A percentile compares a stretch with the other conserved stretches of the same genome.
Conservation (phyloP, 2,888 invertebrate genomes). For the Sminthurides aquaticus region DNA sequence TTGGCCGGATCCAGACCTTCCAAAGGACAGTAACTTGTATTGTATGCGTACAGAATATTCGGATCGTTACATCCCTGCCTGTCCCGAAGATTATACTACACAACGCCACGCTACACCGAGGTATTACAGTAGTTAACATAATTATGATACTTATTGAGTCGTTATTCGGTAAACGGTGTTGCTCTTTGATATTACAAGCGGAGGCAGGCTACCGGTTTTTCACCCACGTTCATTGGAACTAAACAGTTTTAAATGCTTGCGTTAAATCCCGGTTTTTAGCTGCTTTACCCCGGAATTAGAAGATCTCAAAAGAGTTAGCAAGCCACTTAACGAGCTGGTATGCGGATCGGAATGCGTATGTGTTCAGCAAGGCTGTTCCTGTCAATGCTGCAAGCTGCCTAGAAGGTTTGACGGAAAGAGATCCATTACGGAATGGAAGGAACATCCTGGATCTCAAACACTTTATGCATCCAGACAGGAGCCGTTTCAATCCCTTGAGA, state of each 20-base stretch:
- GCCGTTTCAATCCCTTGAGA: conserved; percentile 1
- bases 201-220: too few species aligned
- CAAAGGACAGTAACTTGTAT: conserved; percentile 40
- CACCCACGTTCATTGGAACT: not conserved
- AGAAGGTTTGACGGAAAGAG: conserved; percentile 11
- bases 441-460: not conserved
- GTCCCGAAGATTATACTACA: conserved; percentile 29
- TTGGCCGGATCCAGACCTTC: conserved; percentile 24
- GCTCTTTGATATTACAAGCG: conserved; percentile 1
- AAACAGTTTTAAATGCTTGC: not conserved
- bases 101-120: conserved; percentile 29
- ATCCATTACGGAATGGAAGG: not conserved
- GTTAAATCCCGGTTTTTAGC: not conserved
- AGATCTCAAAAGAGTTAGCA: too few species aligned
- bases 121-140: not conserved
- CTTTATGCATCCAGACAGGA: conserved; percentile 5
- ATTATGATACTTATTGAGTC: too few species aligned
- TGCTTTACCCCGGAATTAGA: conserved; percentile 3
- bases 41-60: conserved; percentile 27
- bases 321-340: too few species aligned
- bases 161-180: too few species aligned
- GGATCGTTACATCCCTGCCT: conserved; percentile 17
- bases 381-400: not conserved
- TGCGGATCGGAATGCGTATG: too few species aligned
- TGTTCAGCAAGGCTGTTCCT: too few species aligned